A percentile compares a stretch with the other conserved stretches of the same genome.
Conservation (phyloP, 2,797 vertebrate genomes). For the Tenualosa thibaudeaui region DNA sequence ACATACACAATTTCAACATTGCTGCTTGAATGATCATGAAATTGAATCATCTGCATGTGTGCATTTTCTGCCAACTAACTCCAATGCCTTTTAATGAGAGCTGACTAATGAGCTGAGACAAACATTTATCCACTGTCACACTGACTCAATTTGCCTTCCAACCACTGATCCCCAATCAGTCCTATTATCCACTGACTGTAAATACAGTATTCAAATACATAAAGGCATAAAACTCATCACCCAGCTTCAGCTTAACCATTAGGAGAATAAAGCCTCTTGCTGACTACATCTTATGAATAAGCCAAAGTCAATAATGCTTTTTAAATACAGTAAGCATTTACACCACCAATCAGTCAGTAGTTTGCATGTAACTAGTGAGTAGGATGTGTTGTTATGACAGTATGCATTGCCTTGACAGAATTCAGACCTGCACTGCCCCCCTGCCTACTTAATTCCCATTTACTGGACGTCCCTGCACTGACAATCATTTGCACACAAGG, state of each 20-base stretch:
- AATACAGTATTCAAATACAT: neutral
- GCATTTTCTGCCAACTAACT: conserved; percentile 8
- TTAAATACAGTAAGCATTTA: neutral
- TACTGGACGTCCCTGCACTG: neutral
- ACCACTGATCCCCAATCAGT: neutral
- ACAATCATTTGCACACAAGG: neutral
- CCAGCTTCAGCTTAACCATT: neutral
- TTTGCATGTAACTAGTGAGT: neutral
- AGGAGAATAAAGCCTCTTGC: neutral
- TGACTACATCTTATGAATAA: neutral
- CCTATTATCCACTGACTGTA: neutral
- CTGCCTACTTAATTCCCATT: neutral
- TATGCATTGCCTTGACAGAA: neutral
- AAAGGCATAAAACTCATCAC: neutral
- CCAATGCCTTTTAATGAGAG: conserved; percentile 1
- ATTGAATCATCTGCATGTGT: neutral
- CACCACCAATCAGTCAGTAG: neutral
- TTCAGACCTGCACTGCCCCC: neutral
- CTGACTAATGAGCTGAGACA: neutral
- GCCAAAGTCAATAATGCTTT: neutral
- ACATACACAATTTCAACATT: neutral
- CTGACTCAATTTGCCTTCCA: conserved; percentile 4
- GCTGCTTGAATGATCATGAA: neutral
- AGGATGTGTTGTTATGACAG: neutral
- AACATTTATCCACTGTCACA: neutral